Evolutionary conservation across 2,797 vertebrate genomes (phyloP).

Genomic region (Hipposideros larvatus): DNA sequence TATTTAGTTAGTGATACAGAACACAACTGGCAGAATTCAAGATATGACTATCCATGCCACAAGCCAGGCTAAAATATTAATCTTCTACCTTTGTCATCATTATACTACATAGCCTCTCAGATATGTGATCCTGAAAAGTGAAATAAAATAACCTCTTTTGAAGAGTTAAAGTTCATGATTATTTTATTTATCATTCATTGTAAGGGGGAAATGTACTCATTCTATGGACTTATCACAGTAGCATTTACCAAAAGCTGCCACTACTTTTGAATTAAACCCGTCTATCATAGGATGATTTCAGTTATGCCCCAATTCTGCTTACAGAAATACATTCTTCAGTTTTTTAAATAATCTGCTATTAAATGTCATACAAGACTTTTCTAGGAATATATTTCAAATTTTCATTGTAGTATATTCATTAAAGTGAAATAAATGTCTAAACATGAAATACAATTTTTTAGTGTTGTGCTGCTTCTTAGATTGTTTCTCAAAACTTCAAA

Average conservation of each 20-base stretch:
- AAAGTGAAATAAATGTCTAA: conserved; percentile 50
- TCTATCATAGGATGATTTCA: conserved; percentile 47
- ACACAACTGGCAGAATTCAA: conserved; percentile 2
- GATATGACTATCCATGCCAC: neutral
- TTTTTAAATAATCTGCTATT: conserved; percentile 51
- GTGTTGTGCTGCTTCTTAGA: conserved; percentile 7
- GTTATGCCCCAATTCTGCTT: conserved; percentile 31
- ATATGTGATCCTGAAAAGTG: conserved; percentile 15
- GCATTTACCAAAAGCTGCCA: conserved; percentile 49
- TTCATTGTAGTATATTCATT: conserved; percentile 49
- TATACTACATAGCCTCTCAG: neutral
- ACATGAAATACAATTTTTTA: conserved; percentile 36
- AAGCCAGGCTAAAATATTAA: neutral
- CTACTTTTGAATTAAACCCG: conserved; percentile 37
- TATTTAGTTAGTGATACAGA: conserved; percentile 30
- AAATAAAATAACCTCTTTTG: conserved; percentile 31
- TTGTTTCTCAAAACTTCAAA: conserved; percentile 51
- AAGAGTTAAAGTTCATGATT: conserved; percentile 15
- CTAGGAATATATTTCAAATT: conserved; percentile 56
- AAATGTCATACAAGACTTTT: conserved; percentile 54
- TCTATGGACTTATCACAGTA: neutral
- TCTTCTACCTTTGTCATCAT: neutral
- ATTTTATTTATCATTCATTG: conserved; percentile 37
- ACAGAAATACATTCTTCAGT: conserved; percentile 41
- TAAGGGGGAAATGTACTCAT: neutral